Percentiles rank a stretch among this genome's conserved stretches.
These are phyloP conservation scores for Brachylomia viminalis DNA, from an alignment of 2,888 invertebrate species.

Conservation along the genomic window DNA sequence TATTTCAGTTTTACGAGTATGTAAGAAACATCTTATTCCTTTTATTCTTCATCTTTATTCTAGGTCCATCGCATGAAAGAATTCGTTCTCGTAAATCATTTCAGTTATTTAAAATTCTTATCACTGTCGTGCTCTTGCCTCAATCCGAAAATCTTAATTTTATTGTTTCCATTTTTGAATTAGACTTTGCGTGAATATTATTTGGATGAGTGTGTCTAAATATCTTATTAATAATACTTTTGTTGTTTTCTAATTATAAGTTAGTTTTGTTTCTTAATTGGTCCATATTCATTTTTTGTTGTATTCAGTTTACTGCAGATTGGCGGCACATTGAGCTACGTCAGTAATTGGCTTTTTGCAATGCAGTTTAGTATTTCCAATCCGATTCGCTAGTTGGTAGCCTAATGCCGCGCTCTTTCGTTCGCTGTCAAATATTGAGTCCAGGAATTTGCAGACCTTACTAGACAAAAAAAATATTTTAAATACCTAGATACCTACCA, in stretches of 20 bases:
- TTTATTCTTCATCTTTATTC: constrained; percentile 21
- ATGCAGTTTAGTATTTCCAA: constrained; percentile 1
- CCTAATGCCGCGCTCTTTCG: constrained; percentile 2
- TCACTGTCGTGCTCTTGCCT: background rate
- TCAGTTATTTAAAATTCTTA: constrained; percentile 18
- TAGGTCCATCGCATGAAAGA: constrained; percentile 5
- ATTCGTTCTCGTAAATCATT: constrained; percentile 21
- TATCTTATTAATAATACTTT: background rate
- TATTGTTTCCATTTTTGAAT: constrained; percentile 4
- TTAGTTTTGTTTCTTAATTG: background rate
- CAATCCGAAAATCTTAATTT: constrained; percentile 2
- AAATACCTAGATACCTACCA: background rate
- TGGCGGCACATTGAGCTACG: background rate
- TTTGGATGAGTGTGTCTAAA: background rate
- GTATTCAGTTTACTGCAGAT: background rate
- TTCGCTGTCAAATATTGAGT: constrained; percentile 2
- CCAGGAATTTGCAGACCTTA: background rate
- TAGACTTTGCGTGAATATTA: background rate
- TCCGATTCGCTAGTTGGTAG: background rate
- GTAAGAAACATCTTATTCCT: constrained; percentile 8
- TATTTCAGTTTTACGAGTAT: constrained; percentile 27
- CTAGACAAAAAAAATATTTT: background rate
- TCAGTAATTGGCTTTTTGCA: constrained; percentile 31
- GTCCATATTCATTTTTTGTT: background rate
- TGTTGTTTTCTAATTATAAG: background rate